These are phyloP conservation scores for Propsilocerus akamusi DNA, from an alignment of 1,140 invertebrate species.

Conservation along the genomic window DNA sequence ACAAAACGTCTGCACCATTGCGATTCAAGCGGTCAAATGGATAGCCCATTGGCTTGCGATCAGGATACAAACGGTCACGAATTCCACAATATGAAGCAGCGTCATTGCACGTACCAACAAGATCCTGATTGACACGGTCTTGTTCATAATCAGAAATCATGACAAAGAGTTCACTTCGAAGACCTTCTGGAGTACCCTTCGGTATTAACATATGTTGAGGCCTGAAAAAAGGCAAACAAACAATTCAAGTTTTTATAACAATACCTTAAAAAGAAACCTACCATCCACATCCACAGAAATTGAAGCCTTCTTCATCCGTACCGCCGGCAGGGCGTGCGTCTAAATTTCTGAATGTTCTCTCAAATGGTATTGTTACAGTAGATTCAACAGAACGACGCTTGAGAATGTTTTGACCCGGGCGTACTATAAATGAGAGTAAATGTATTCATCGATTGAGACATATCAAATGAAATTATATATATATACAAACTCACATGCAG, in stretches of 20 bases:
- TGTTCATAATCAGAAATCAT: slow-evolving; percentile 27
- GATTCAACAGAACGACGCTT: slow-evolving; percentile 33
- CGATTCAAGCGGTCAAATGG: slow-evolving; percentile 41
- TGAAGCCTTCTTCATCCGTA: slow-evolving; percentile 20
- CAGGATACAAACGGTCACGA: slow-evolving; percentile 42
- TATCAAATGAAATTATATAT: neutral
- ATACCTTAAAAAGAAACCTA: neutral
- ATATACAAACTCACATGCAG: slow-evolving; percentile 15
- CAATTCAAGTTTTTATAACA: neutral
- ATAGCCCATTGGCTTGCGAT: slow-evolving; percentile 46
- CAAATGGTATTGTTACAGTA: slow-evolving; percentile 43
- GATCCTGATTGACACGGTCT: slow-evolving; percentile 22
- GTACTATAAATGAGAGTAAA: slow-evolving; percentile 25
- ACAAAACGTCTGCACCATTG: slow-evolving; percentile 23
- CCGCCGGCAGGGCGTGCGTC: slow-evolving; percentile 17
- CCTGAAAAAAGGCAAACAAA: neutral
- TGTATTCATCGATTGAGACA: neutral
- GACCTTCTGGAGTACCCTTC: slow-evolving; percentile 24
- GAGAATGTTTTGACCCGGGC: slow-evolving; percentile 32
- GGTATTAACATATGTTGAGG: slow-evolving; percentile 30
- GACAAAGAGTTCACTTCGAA: slow-evolving; percentile 25
- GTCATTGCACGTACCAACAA: slow-evolving; percentile 30
- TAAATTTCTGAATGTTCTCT: slow-evolving; percentile 39
- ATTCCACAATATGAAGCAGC: slow-evolving; percentile 48
- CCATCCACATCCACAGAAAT: slow-evolving; percentile 35